These are phyloP conservation scores for Crypturellus undulatus DNA, from an alignment of 2,113 vertebrate genomes.

Conservation along the genomic window DNA sequence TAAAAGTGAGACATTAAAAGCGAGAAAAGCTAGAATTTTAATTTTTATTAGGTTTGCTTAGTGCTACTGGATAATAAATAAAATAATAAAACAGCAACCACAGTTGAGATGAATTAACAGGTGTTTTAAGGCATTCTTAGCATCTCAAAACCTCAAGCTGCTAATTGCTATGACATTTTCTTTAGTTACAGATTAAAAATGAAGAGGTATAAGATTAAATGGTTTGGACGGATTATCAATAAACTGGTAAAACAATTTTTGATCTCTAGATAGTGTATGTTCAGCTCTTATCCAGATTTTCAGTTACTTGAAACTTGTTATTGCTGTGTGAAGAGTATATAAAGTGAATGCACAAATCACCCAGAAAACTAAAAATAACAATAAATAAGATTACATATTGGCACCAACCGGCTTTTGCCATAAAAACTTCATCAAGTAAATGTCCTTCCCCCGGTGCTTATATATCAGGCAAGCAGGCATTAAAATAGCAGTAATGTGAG, in stretches of 20 bases:
- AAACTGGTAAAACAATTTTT: not conserved
- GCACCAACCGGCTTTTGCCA: not conserved
- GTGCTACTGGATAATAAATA: not conserved
- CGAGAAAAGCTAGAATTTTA: not conserved
- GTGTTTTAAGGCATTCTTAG: not conserved
- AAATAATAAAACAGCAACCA: not conserved
- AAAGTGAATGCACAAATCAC: not conserved
- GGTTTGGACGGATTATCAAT: not conserved
- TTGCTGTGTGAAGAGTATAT: not conserved
- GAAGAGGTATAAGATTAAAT: not conserved
- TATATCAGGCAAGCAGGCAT: not conserved
- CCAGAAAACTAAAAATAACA: not conserved
- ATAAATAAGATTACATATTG: not conserved
- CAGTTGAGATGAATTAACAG: not conserved
- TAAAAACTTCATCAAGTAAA: not conserved
- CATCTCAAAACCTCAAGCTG: not conserved
- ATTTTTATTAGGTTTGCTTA: not conserved
- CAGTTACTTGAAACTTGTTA: not conserved
- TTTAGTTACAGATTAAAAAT: not conserved
- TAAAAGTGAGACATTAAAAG: not conserved
- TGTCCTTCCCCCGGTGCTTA: not conserved
- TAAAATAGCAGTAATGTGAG: not conserved
- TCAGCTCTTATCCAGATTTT: not conserved
- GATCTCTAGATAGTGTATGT: not conserved
- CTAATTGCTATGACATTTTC: not conserved